Base-by-base conservation (phyloP, 2,888 invertebrate genomes). In the Odontocerum albicorne region DNA sequence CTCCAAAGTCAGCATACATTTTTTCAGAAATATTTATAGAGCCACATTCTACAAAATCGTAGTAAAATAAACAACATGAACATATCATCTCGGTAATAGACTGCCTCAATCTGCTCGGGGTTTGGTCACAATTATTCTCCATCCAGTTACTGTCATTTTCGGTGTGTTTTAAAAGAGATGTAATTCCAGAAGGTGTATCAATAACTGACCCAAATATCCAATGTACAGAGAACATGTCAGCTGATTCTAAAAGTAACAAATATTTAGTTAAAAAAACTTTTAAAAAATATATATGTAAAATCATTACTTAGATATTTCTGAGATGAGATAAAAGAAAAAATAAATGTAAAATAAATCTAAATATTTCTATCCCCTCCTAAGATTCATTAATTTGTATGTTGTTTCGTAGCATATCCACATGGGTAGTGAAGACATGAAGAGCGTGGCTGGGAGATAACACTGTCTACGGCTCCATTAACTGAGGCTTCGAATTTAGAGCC, bases 161-260 rank as follows among this genome's bases (percentile, higher is more conserved):
- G 13, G 33, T 32, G 17, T 47, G 42, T 38, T 57, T 49, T 19
- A 60, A 17, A 8, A 60, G n/a, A 4, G 49, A 36, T 4, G 38
- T 38, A 7, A 57, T 50, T 20, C 59, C 59, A 7, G 40, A 49
- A 3, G 59, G 45, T 7, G 56, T 49, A 19, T 60, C 57, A 8
- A 39, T 39, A 3, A 57, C 21, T 16, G 50, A 50, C 15, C 51
- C 59, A 19, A 50, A 31, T 27, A 60, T 46, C 59, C 59, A 60
- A 7, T 22, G 33, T 3, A 45, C 27, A 13, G 36, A 31, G 7
- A 49, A n/a, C n/a, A n/a, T 8, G 27, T 27, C 27, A 27, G 8
- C 4, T 8, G 27, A 27, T 7, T 27, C 8, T 19, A 39, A 3
- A 39, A 15, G 19, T 39, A 8, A 17, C 2, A 39, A n/a, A n/a